These are phyloP conservation scores for Trochalopteron elliotii DNA, from an alignment of 2,113 vertebrate species.

Conservation along the genomic window DNA sequence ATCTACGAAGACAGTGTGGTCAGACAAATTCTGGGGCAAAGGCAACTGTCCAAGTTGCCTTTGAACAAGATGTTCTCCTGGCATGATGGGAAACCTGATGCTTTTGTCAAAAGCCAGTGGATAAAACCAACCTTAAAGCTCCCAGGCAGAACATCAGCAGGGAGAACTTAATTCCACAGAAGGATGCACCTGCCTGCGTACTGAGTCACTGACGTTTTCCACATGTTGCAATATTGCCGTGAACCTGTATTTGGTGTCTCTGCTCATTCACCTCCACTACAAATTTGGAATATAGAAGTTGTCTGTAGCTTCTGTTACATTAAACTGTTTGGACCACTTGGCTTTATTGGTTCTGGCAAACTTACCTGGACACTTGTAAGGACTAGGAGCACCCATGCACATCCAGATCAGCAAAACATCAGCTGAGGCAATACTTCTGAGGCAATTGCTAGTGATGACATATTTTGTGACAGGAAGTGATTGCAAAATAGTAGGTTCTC, in stretches of 20 bases:
- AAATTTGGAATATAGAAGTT: neutral
- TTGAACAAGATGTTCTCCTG: neutral
- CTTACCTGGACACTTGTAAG: neutral
- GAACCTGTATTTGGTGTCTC: neutral
- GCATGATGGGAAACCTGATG: neutral
- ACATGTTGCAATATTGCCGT: neutral
- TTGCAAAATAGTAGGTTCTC: neutral
- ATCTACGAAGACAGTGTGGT: neutral
- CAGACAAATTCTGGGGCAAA: neutral
- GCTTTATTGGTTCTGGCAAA: neutral
- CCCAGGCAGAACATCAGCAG: neutral
- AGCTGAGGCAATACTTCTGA: constrained; percentile 12
- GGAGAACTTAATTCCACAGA: neutral
- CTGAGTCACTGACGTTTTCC: neutral
- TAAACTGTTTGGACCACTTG: neutral
- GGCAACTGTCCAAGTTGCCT: neutral
- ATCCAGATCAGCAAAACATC: neutral
- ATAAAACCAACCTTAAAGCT: neutral
- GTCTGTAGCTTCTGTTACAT: neutral
- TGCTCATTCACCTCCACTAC: neutral
- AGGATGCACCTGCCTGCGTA: neutral
- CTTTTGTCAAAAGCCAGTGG: neutral
- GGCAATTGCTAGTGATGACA: constrained; percentile 37
- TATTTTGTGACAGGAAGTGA: constrained; percentile 50
- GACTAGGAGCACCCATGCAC: neutral